Base-by-base conservation (phyloP, 2,797 vertebrate species). In the Hoplostethus atlanticus region DNA sequence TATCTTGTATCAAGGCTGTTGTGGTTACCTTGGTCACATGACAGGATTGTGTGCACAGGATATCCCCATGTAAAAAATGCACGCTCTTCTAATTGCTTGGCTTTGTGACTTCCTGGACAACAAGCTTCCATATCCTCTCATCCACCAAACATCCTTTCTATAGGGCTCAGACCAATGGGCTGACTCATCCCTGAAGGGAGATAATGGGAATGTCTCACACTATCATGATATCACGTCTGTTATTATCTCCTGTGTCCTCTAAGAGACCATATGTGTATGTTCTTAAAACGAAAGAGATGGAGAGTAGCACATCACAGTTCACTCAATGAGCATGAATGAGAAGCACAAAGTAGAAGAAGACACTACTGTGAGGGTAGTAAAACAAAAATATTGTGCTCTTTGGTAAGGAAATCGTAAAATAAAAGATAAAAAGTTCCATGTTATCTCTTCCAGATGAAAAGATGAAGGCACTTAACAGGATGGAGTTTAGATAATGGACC, bases 41-140 rank as follows among this genome's bases (percentile, higher is more conserved):
- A 81, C 67, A 68, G 71, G 69, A 71, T 80, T 81, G 76, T 80
- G 60, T 54, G 55, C 71, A 71, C 86, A 92, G 93, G 91, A 93
- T 90, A 88, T 93, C 93, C 91, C 86, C 63, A 71, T 88, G 65
- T 79, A 82, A 79, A 76, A 80, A 64, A 73, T 52, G 64, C 80
- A 73, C 78, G 73, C 76, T 84, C 58, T 25, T 76, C 73, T 90
- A 89, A 86, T 90, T 91, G 84, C 86, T 67, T 11, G 53, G 74
- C 68, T 79, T 70, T 73, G 84, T 83, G 68, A 86, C 81, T 87
- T 93, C 88, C 89, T 89, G 83, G 82, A 81, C 77, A 84, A 83
- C 73, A 84, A 81, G 73, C 59, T 3, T 76, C 81, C 79, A 84
- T 58, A 86, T 92, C 89, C 88, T 87, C 59, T 69, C 71, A 64